Conservation (phyloP, 2,888 invertebrate species). For the Chymomyza fuscimana region DNA sequence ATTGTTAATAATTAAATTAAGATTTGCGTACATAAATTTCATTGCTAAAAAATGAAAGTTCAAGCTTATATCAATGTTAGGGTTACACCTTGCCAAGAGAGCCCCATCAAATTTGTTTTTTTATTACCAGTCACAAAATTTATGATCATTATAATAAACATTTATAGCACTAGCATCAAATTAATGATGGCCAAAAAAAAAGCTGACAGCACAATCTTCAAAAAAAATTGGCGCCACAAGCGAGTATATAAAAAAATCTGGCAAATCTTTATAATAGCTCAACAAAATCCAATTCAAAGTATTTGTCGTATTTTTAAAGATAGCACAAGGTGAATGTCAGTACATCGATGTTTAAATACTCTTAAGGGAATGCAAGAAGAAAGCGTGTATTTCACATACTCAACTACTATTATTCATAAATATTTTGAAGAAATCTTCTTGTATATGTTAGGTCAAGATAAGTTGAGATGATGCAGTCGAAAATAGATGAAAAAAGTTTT, state of each 20-base stretch:
- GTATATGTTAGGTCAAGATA: no score
- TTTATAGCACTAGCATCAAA: conserved; percentile 44
- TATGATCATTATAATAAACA: conserved; percentile 44
- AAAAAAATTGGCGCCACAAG: conserved; percentile 49
- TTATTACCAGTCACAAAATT: neutral
- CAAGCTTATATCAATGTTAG: neutral
- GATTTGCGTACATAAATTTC: conserved; percentile 38
- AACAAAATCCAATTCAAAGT: conserved; percentile 49
- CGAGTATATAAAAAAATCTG: conserved; percentile 9
- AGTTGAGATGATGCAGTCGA: no score
- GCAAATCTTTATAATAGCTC: conserved; percentile 52
- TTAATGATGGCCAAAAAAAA: conserved; percentile 43
- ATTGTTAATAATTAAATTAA: conserved; percentile 61
- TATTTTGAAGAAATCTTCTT: no score
- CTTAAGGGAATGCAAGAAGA: neutral
- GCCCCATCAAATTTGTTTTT: neutral
- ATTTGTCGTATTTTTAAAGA: neutral
- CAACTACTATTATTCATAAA: no score
- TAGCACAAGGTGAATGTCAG: neutral
- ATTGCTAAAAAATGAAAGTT: neutral
- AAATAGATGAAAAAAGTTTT: no score
- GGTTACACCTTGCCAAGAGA: neutral
- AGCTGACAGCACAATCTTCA: conserved; percentile 37
- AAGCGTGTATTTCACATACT: no score
- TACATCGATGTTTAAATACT: neutral